Evolutionary conservation across 2,888 invertebrate species (phyloP).

Genomic region (Eumerus sabulonum): DNA sequence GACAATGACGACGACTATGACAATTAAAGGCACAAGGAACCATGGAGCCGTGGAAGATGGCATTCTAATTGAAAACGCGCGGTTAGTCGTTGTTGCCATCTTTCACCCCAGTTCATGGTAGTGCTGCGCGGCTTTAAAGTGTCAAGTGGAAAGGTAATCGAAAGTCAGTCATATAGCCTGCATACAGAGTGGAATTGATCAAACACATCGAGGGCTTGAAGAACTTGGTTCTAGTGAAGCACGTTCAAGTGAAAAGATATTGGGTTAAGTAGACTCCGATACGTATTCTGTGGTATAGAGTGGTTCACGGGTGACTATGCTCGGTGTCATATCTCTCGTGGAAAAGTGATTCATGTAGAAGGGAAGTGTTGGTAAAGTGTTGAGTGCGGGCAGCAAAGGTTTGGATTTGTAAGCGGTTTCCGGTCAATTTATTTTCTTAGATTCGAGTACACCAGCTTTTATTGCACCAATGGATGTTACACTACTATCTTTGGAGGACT

Average conservation of each 20-base stretch:
- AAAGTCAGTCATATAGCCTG: slow-evolving; percentile 12
- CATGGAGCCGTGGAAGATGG: slow-evolving; percentile 40
- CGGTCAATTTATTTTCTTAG: slow-evolving; percentile 13
- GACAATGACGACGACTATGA: too few relatives aligned
- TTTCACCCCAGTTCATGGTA: too few relatives aligned
- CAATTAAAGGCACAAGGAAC: too few relatives aligned
- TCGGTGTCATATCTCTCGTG: slow-evolving; percentile 8
- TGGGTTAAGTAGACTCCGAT: slow-evolving; percentile 36
- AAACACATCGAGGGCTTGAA: slow-evolving; percentile 28
- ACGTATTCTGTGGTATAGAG: background rate
- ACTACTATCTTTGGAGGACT: slow-evolving; percentile 52
- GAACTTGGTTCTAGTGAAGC: too few relatives aligned
- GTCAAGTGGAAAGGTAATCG: background rate
- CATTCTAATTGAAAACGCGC: slow-evolving; percentile 34
- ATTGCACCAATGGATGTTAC: slow-evolving; percentile 62
- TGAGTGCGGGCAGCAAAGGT: slow-evolving; percentile 44
- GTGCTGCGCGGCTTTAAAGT: slow-evolving; percentile 14
- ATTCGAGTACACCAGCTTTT: slow-evolving; percentile 6
- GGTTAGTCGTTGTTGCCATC: too few relatives aligned
- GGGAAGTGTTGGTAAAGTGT: slow-evolving; percentile 7
- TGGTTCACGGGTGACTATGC: background rate
- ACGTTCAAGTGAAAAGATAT: background rate
- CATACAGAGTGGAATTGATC: slow-evolving; percentile 47
- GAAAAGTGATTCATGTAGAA: slow-evolving; percentile 35
- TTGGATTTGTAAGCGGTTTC: slow-evolving; percentile 46